Conservation (phyloP, 2,797 vertebrate genomes). For the Xiphophorus birchmanni region DNA sequence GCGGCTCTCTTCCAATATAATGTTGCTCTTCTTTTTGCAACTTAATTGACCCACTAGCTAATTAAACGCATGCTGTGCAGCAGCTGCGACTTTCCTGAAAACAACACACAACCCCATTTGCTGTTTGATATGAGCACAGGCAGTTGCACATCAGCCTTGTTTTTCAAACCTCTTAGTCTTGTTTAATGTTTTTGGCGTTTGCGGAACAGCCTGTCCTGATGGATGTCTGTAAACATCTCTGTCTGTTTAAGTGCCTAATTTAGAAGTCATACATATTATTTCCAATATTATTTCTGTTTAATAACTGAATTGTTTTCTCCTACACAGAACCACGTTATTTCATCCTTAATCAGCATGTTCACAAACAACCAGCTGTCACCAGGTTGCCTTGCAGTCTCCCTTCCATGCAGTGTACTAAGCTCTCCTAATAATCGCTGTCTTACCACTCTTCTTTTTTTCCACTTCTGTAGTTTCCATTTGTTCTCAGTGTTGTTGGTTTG, state of each 20-base stretch:
- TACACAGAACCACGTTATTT: constrained; percentile 72
- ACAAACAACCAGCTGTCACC: constrained; percentile 63
- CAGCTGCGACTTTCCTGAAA: constrained; percentile 41
- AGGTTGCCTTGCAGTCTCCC: constrained; percentile 72
- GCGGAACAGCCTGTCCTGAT: constrained; percentile 40
- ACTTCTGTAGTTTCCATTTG: constrained; percentile 69
- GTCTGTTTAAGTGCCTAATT: constrained; percentile 35
- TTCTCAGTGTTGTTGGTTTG: constrained; percentile 72
- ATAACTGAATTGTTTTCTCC: constrained; percentile 69
- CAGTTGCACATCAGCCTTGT: constrained; percentile 13
- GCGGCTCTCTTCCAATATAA: constrained; percentile 24
- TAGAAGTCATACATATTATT: constrained; percentile 41
- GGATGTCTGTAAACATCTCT: constrained; percentile 41
- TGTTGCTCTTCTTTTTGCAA: constrained; percentile 13
- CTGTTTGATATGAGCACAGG: constrained; percentile 17
- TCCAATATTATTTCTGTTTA: constrained; percentile 60
- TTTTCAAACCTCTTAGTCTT: constrained; percentile 21
- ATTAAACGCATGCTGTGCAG: constrained; percentile 50
- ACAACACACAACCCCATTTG: constrained; percentile 11
- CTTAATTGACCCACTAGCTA: constrained; percentile 55
- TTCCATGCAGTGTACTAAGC: constrained; percentile 67
- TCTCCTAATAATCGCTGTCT: constrained; percentile 60
- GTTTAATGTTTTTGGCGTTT: constrained; percentile 35
- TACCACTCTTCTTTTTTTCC: constrained; percentile 53
- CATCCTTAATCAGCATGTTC: constrained; percentile 78